Evolutionary conservation across 1,140 invertebrate genomes (phyloP).

Genomic region (Stegodyphus dumicola): DNA sequence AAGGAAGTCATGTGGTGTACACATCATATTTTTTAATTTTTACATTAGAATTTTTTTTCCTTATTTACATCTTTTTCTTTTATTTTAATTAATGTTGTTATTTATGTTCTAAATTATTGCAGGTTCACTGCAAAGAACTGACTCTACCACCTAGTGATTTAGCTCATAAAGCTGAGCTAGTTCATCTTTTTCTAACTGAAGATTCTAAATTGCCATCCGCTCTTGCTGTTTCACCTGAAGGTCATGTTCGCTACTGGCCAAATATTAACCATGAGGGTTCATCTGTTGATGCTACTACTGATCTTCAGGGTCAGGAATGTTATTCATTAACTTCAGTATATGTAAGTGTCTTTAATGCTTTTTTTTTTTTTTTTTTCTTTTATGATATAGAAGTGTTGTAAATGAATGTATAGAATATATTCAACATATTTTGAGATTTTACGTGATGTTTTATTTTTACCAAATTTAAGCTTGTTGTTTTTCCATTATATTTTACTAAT

Average conservation of each 20-base stretch:
- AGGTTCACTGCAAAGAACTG: constrained; percentile 79
- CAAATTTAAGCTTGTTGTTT: too few relatives aligned
- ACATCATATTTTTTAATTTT: too few relatives aligned
- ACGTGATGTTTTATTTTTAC: too few relatives aligned
- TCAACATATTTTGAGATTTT: too few relatives aligned
- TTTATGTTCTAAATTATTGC: background rate
- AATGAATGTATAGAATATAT: too few relatives aligned
- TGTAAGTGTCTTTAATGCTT: constrained; percentile 23
- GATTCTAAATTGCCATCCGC: constrained; percentile 83
- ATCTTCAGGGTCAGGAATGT: constrained; percentile 84
- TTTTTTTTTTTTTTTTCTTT: too few relatives aligned
- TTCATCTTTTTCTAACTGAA: constrained; percentile 79
- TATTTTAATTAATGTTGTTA: too few relatives aligned
- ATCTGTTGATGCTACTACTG: constrained; percentile 80
- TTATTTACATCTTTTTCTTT: too few relatives aligned
- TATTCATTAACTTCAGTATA: constrained; percentile 74
- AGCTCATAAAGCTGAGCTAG: constrained; percentile 88
- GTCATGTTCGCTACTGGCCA: constrained; percentile 90
- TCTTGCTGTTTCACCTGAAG: constrained; percentile 92
- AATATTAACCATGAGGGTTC: constrained; percentile 87
- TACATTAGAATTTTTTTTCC: too few relatives aligned
- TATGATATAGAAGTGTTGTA: too few relatives aligned
- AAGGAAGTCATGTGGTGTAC: too few relatives aligned
- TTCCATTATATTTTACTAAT: too few relatives aligned
- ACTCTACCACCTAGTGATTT: constrained; percentile 90